These are phyloP conservation scores for Bucco capensis DNA, from an alignment of 2,113 vertebrate genomes.

Conservation along the genomic window DNA sequence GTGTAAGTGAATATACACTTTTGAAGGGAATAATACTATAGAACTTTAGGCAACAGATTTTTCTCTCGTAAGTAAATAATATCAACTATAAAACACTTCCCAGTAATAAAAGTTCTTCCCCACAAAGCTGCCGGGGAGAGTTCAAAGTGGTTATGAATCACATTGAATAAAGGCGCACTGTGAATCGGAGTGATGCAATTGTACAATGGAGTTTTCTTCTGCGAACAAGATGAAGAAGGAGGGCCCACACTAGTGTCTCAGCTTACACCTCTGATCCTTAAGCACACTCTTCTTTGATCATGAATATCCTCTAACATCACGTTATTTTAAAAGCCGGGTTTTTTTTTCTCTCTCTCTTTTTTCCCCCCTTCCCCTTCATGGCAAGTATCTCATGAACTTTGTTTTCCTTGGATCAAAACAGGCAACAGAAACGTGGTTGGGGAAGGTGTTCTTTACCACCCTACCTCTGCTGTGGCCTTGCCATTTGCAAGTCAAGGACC, in stretches of 20 bases:
- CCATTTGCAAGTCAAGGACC: too few species aligned
- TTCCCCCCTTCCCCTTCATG: too few species aligned
- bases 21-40: neutral
- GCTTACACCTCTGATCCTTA: neutral
- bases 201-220: neutral
- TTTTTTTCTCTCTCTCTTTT: rapidly evolving
- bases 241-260: neutral
- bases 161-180: neutral
- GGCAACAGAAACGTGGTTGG: neutral
- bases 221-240: neutral
- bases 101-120: slow-evolving; percentile 28
- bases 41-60: slow-evolving; percentile 46
- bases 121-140: neutral
- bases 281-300: neutral
- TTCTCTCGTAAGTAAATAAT: neutral
- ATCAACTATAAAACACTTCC: slow-evolving; percentile 16
- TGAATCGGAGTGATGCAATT: neutral
- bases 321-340: neutral
- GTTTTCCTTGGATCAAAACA: neutral
- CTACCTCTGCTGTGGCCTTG: neutral
- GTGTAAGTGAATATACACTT: neutral
- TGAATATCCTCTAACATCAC: neutral
- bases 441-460: neutral
- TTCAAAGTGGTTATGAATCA: slow-evolving; percentile 34
- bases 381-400: neutral